Evolutionary conservation across 2,888 invertebrate genomes (phyloP), one percentile per base, ranked within the genome.

Genomic region (Cylloceria caligata): DNA sequence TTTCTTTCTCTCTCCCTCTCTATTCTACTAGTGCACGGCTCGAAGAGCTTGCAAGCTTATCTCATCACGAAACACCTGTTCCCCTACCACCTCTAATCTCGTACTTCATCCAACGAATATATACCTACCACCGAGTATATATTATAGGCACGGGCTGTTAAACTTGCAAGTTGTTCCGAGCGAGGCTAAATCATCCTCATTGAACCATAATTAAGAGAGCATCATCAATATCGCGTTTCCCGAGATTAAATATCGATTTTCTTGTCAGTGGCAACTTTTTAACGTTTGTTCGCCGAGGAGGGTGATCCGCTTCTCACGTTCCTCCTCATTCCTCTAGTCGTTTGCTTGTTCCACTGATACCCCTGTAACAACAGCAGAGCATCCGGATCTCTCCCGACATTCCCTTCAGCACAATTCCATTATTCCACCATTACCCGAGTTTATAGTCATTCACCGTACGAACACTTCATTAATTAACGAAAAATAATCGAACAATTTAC

Each of bases 361-460:
- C 36, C 47, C 47, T 67, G 21, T 39, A n/a, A n/a, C n/a, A n/a
- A n/a, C n/a, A n/a, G n/a, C n/a, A n/a, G n/a, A n/a, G n/a, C n/a
- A n/a, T n/a, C n/a, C n/a, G n/a, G n/a, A n/a, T n/a, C n/a, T n/a
- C n/a, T n/a, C n/a, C n/a, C n/a, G n/a, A n/a, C n/a, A n/a, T n/a
- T n/a, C n/a, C n/a, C n/a, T 64, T 57, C 30, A 45, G 36, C 45
- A 55, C 74, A 75, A 80, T 80, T 80, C 74, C 62, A 80, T 80
- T 80, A 71, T 13, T 60, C 75, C 55, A 75, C 69, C 47, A 21
- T 36, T 19, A 45, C 74, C 36, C 52, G 67, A 72, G 73, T 73
- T 52, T 55, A 30, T 71, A 65, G 55, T 30, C 65, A 36, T 62
- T 64, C 19, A 34, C 13, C 6, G 21, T 45, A 27, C 34, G 19